Percentiles rank a stretch among this genome's conserved stretches.
Conservation (phyloP, 1,140 invertebrate genomes). For the Caerostris darwini region DNA sequence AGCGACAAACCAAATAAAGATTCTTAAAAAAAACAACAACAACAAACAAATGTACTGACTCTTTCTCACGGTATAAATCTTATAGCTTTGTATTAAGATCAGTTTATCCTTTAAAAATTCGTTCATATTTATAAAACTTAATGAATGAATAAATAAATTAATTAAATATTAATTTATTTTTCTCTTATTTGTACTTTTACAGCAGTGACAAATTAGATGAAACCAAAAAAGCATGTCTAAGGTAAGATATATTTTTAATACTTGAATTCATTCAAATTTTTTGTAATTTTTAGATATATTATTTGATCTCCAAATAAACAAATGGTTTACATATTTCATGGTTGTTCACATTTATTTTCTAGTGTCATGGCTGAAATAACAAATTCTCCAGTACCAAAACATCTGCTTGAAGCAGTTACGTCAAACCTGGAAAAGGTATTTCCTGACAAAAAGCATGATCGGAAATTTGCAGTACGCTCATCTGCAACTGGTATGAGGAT, state of each 20-base stretch:
- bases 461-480: constrained; percentile 84
- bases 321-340: too few species aligned
- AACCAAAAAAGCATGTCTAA: constrained; percentile 38
- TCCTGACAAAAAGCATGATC: neutral
- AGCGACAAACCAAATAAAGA: too few species aligned
- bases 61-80: too few species aligned
- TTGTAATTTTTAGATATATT: neutral
- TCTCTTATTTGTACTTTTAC: neutral
- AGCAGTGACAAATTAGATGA: neutral
- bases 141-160: too few species aligned
- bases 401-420: neutral
- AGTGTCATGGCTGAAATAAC: constrained; percentile 20
- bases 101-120: too few species aligned
- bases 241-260: neutral
- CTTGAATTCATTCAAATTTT: neutral
- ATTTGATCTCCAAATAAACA: neutral
- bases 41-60: too few species aligned
- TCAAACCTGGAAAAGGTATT: constrained; percentile 20
- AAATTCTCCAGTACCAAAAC: neutral
- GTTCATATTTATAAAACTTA: too few species aligned
- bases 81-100: too few species aligned
- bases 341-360: neutral
- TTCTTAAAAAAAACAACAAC: too few species aligned
- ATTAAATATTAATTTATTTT: too few species aligned
- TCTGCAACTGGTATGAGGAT: constrained; percentile 82